These are phyloP conservation scores for Drosophila kambysellisi DNA, from an alignment of 2,888 invertebrate genomes.

Conservation along the genomic window DNA sequence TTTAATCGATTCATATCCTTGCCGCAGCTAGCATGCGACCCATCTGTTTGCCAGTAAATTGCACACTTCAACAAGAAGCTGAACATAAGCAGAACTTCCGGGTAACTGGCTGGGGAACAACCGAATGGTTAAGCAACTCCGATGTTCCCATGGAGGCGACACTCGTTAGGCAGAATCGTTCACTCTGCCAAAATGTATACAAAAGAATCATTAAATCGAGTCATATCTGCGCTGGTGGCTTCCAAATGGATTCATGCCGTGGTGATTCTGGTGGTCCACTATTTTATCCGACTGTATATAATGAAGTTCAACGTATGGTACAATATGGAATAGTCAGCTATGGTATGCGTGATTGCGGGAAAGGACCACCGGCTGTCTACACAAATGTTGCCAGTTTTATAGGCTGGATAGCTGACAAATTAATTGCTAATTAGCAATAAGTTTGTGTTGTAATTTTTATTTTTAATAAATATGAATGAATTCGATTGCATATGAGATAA, in stretches of 20 bases:
- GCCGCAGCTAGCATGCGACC: constrained; percentile 14
- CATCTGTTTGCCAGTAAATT: constrained; percentile 37
- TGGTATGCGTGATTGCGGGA: neutral
- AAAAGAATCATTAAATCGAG: accelerated
- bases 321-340: constrained; percentile 41
- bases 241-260: constrained; percentile 4
- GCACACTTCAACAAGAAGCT: constrained; percentile 6
- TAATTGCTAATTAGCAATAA: neutral
- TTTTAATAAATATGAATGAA: neutral
- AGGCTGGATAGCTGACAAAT: constrained; percentile 37
- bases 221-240: constrained; percentile 33
- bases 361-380: constrained; percentile 18
- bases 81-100: accelerated
- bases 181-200: neutral
- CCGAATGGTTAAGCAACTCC: accelerated
- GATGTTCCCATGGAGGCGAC: constrained; percentile 15
- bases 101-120: constrained; percentile 43
- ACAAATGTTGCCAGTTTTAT: constrained; percentile 36
- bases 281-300: neutral
- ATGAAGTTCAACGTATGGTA: neutral
- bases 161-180: neutral
- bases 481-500: neutral
- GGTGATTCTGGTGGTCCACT: constrained; percentile 49
- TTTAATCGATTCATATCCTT: neutral
- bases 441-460: neutral